phyloP scores from a whole-genome alignment of 1,140 invertebrate genomes.

The Colletes gigas region DNA sequence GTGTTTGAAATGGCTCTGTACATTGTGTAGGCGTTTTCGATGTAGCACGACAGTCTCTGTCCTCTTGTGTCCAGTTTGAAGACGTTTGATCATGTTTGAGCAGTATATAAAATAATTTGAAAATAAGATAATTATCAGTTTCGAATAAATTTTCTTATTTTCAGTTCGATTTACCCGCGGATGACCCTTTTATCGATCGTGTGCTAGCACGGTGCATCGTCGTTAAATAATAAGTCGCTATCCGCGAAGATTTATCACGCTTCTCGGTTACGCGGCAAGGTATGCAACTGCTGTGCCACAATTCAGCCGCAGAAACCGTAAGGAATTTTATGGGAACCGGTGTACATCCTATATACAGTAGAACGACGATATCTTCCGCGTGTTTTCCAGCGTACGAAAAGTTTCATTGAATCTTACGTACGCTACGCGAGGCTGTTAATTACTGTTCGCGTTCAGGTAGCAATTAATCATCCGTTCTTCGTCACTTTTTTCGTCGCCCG shows the following conservation, averaged over 20 bases:
- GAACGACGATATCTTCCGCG: slow-evolving; percentile 45
- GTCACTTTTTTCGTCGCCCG: background rate
- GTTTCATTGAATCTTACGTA: background rate
- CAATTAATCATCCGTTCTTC: background rate
- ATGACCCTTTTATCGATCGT: background rate
- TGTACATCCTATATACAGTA: slow-evolving; percentile 48
- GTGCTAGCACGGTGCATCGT: slow-evolving; percentile 7
- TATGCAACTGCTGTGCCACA: slow-evolving; percentile 54
- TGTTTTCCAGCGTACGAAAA: slow-evolving; percentile 27
- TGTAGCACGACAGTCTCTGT: no score
- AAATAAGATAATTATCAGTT: no score
- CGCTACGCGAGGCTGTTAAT: background rate
- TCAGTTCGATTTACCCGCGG: background rate
- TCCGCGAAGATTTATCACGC: slow-evolving; percentile 44
- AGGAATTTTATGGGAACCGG: slow-evolving; percentile 75
- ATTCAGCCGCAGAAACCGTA: slow-evolving; percentile 74
- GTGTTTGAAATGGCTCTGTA: no score
- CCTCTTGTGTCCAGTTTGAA: no score
- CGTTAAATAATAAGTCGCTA: slow-evolving; percentile 50
- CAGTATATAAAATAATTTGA: no score
- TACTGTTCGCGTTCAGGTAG: background rate
- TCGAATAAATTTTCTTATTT: no score
- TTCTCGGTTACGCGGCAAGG: slow-evolving; percentile 48
- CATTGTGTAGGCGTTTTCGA: no score
- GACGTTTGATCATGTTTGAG: no score